Conservation (phyloP, 1,140 invertebrate species). For the Cepaea nemoralis region DNA sequence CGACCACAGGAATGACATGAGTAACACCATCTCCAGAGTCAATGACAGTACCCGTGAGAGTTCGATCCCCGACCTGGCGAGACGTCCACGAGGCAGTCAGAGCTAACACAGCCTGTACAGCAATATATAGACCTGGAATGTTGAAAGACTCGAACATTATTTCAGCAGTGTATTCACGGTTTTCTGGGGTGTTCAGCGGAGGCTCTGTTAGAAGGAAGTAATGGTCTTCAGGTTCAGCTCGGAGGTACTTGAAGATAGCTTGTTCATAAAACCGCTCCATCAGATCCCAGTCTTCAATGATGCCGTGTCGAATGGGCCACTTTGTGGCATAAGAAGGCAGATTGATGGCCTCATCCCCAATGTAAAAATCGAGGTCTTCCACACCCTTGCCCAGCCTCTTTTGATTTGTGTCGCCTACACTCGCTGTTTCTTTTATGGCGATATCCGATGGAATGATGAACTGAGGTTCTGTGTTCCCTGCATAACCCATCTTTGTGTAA, state of each 20-base stretch:
- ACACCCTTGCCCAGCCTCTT: slow-evolving; percentile 93
- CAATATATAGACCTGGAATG: slow-evolving; percentile 98
- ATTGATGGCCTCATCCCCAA: slow-evolving; percentile 97
- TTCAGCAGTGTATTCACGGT: slow-evolving; percentile 98
- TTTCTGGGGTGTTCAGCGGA: slow-evolving; percentile 99
- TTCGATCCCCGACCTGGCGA: slow-evolving; percentile 87
- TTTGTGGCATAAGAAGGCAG: slow-evolving; percentile 95
- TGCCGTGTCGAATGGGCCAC: slow-evolving; percentile 98
- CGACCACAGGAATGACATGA: slow-evolving; percentile 97
- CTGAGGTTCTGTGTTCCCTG: slow-evolving; percentile 99
- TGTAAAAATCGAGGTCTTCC: slow-evolving; percentile 97
- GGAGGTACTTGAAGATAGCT: slow-evolving; percentile 98
- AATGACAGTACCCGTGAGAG: slow-evolving; percentile 94
- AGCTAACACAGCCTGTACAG: slow-evolving; percentile 94
- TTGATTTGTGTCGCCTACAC: slow-evolving; percentile 89
- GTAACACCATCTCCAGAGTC: slow-evolving; percentile 99
- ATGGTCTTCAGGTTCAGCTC: slow-evolving; percentile 99
- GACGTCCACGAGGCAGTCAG: slow-evolving; percentile 98
- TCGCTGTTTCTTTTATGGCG: slow-evolving; percentile 74
- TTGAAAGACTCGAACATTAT: slow-evolving; percentile 99
- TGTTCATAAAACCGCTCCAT: slow-evolving; percentile 99
- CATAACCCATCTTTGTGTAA: slow-evolving; percentile 98
- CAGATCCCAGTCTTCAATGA: slow-evolving; percentile 99
- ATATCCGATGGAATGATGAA: slow-evolving; percentile 94
- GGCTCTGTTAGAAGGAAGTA: slow-evolving; percentile 80